These are phyloP conservation scores for Pogonocherus hispidulus DNA, from an alignment of 2,888 invertebrate species.

Conservation along the genomic window DNA sequence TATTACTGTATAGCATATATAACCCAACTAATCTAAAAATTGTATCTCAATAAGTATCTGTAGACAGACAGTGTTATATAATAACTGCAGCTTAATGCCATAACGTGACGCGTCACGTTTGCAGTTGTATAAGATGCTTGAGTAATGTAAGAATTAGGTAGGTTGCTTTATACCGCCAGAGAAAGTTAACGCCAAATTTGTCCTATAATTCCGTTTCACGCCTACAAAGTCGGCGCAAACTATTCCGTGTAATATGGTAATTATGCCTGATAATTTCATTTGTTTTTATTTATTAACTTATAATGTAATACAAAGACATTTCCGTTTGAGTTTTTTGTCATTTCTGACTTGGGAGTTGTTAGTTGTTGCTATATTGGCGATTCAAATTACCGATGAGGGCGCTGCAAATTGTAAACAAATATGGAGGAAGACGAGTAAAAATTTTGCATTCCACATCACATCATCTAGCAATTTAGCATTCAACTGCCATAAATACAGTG, in stretches of 20 bases:
- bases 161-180: slow-evolving; percentile 57
- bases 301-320: background rate
- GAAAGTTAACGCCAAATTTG: slow-evolving; percentile 59
- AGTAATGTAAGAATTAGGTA: slow-evolving; percentile 55
- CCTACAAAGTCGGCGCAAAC: slow-evolving; percentile 41
- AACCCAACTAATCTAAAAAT: slow-evolving; percentile 4
- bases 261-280: slow-evolving; percentile 10
- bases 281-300: background rate
- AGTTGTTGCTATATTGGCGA: too few species aligned
- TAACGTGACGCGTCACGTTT: slow-evolving; percentile 43
- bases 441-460: too few species aligned
- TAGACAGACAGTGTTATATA: slow-evolving; percentile 11
- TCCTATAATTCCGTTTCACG: slow-evolving; percentile 52
- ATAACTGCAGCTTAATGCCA: slow-evolving; percentile 18
- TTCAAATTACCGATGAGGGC: too few species aligned
- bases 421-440: too few species aligned
- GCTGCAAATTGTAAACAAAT: too few species aligned
- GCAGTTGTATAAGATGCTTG: slow-evolving; percentile 49
- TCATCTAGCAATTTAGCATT: too few species aligned
- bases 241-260: slow-evolving; percentile 22
- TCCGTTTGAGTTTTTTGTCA: too few species aligned
- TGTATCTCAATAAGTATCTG: background rate
- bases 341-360: too few species aligned
- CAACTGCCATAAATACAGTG: too few species aligned
- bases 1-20: too few species aligned